Conservation (phyloP, 2,797 vertebrate genomes). For the Cetoscarus ocellatus region DNA sequence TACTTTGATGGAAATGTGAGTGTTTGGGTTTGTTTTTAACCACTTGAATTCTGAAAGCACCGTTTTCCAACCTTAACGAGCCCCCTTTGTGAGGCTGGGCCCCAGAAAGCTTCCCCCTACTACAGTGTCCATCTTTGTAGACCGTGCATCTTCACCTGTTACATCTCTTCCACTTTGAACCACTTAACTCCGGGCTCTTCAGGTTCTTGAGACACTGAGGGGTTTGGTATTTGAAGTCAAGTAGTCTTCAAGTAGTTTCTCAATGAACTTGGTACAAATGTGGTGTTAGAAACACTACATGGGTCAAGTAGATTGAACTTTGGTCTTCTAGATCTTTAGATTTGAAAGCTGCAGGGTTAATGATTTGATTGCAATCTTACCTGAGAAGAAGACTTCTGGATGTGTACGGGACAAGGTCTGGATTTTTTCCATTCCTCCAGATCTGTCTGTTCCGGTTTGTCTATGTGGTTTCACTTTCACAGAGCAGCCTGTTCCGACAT, state of each 20-base stretch:
- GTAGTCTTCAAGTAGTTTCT: constrained; percentile 49
- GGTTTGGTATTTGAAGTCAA: constrained; percentile 52
- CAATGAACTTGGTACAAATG: constrained; percentile 12
- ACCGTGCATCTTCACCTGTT: background rate
- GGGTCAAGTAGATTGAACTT: constrained; percentile 33
- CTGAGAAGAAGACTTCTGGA: constrained; percentile 1
- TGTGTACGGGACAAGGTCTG: background rate
- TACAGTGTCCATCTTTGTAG: no score
- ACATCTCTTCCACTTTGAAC: background rate
- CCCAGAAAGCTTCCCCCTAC: no score
- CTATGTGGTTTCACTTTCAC: constrained; percentile 20
- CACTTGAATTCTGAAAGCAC: no score
- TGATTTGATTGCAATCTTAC: constrained; percentile 3
- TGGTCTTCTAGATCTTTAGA: no score
- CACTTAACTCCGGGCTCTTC: constrained; percentile 14
- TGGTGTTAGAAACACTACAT: background rate
- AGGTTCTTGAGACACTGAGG: constrained; percentile 14
- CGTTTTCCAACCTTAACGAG: no score
- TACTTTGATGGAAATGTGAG: no score
- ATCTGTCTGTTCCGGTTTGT: constrained; percentile 14
- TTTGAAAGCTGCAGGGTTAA: background rate
- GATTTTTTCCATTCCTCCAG: background rate
- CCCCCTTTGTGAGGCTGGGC: background rate
- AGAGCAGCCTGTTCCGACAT: constrained; percentile 8
- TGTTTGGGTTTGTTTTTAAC: no score